These are phyloP conservation scores for Adelphocoris suturalis DNA, from an alignment of 2,888 invertebrate genomes.

Conservation along the genomic window DNA sequence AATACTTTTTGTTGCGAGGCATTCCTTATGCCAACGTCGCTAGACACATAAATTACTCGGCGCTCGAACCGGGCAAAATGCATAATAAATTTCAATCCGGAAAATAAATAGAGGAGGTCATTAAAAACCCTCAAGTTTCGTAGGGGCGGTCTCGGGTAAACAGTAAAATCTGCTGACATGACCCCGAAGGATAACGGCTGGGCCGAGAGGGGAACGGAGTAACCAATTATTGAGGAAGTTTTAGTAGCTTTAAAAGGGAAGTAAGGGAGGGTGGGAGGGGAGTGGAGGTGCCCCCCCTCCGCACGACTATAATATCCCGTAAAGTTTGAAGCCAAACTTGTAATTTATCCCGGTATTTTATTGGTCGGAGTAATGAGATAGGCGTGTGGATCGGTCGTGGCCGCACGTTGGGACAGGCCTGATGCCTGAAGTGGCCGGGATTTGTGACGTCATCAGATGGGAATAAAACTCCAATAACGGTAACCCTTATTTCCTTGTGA, in stretches of 20 bases:
- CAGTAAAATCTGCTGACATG: conserved; percentile 72
- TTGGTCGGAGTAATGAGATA: conserved; percentile 69
- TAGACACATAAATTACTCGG: conserved; percentile 12
- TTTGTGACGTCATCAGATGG: background rate
- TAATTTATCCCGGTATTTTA: conserved; percentile 71
- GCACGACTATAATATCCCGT: conserved; percentile 42
- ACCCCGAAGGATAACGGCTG: conserved; percentile 62
- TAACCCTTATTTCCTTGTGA: background rate
- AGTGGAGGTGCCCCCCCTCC: background rate
- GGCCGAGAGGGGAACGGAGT: conserved; percentile 45
- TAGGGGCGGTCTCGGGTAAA: conserved; percentile 69
- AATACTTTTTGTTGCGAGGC: background rate
- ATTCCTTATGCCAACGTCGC: background rate
- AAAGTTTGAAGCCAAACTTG: conserved; percentile 68
- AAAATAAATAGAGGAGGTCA: conserved; percentile 72
- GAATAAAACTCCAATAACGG: background rate
- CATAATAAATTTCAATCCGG: conserved; percentile 70
- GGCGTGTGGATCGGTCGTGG: conserved; percentile 67
- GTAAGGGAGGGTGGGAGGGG: background rate
- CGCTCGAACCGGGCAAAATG: conserved; percentile 17
- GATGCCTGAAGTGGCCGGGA: background rate
- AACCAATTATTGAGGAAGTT: conserved; percentile 71
- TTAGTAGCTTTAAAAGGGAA: conserved; percentile 65
- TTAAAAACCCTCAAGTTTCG: conserved; percentile 70
- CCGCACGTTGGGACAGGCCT: background rate